Conservation (phyloP, 2,797 vertebrate species). For the Carduelis carduelis region DNA sequence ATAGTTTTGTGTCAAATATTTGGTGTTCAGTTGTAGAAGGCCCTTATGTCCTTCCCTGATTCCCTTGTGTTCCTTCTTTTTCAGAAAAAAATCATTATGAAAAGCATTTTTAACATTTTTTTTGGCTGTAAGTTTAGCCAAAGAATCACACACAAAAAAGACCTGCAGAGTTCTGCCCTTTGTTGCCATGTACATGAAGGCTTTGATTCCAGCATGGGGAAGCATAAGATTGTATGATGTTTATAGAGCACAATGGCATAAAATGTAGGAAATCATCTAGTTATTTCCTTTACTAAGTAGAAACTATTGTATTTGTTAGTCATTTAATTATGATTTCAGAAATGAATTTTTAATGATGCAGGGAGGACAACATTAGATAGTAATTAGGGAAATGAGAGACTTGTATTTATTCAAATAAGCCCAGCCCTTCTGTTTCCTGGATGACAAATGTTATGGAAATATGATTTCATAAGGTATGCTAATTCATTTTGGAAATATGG, state of each 20-base stretch:
- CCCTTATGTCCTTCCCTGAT: not conserved
- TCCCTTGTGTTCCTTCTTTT: fast-evolving
- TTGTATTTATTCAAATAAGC: constrained; percentile 53
- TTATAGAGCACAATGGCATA: constrained; percentile 22
- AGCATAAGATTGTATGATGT: constrained; percentile 1
- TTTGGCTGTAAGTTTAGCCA: not conserved
- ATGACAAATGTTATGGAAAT: constrained; percentile 41
- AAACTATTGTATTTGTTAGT: constrained; percentile 58
- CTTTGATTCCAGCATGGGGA: not conserved
- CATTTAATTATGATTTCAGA: constrained; percentile 67
- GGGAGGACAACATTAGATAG: constrained; percentile 49
- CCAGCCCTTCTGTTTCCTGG: constrained; percentile 49
- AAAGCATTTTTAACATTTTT: not conserved
- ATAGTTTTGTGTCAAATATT: not conserved
- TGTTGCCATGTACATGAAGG: not conserved
- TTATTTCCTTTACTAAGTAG: constrained; percentile 63
- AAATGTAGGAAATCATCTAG: constrained; percentile 40
- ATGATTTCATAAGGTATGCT: constrained; percentile 34
- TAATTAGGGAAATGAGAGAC: constrained; percentile 65
- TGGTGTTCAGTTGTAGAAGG: not conserved
- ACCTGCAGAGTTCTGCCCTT: not conserved
- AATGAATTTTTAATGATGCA: constrained; percentile 53
- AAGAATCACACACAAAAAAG: not conserved
- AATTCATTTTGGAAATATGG: not conserved
- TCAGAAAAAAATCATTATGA: not conserved